phyloP scores from a whole-genome alignment of 1,140 invertebrate genomes.

The Leptoteleia sp. region DNA sequence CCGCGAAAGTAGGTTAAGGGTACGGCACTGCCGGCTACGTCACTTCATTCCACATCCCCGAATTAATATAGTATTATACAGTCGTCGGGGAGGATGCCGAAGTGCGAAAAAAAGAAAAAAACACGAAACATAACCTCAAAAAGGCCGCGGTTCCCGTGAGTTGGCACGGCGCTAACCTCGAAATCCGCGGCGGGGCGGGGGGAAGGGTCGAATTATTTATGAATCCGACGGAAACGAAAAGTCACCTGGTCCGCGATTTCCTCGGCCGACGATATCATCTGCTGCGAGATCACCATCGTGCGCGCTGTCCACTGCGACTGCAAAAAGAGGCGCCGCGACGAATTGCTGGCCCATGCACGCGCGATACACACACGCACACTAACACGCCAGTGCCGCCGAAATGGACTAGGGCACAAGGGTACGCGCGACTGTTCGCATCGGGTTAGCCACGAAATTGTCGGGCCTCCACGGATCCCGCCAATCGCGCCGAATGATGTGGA shows the following conservation, averaged over 20 bases:
- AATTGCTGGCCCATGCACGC: conserved; percentile 70
- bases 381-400: conserved; percentile 68
- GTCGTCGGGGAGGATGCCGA: no score
- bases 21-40: no score
- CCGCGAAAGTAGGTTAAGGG: conserved; percentile 67
- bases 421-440: conserved; percentile 45
- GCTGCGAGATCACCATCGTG: conserved; percentile 91
- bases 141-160: neutral
- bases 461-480: no score
- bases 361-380: conserved; percentile 25
- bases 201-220: neutral
- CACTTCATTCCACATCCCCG: no score
- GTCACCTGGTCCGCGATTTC: conserved; percentile 96
- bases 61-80: no score
- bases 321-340: conserved; percentile 73
- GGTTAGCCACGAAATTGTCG: conserved; percentile 23
- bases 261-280: conserved; percentile 94
- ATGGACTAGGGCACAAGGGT: conserved; percentile 32
- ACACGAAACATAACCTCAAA: conserved; percentile 17
- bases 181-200: neutral
- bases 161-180: conserved; percentile 20
- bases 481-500: conserved; percentile 61
- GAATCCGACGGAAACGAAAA: conserved; percentile 24
- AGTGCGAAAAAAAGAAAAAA: conserved; percentile 2
- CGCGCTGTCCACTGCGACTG: conserved; percentile 71